Evolutionary conservation across 2,113 vertebrate species (phyloP), one percentile per base, ranked within the genome.

Genomic region (Heterotilapia buettikoferi): DNA sequence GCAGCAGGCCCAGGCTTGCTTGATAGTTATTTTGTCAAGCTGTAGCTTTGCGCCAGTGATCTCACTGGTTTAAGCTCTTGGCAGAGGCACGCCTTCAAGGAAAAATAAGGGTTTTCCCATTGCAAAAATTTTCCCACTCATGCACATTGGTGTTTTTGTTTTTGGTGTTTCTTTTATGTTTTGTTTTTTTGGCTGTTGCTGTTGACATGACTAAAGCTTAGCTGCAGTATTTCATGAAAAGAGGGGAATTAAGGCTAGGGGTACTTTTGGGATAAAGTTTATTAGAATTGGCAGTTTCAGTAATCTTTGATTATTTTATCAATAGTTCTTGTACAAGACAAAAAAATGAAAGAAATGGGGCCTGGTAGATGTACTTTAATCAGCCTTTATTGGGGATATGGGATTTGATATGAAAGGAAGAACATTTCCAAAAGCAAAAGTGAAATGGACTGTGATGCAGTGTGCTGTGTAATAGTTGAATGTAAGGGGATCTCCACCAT

Each of bases 81-180:
- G 87, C 86, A 86, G 80, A 59, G 81, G 80, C 84, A 86, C 14
- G 56, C 85, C 89, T 92, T 92, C 56, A 18, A 73, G 81, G 81
- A 90, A 93, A 92, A 90, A 84, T 52, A 26, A 87, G 86, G 91
- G 87, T 82, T 92, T 94, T 92, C 87, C 90, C 84, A 5, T 90
- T 53, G 78, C 40, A 90, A 90, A 76, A 91, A 86, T 89, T 83
- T 85, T 85, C 61, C 86, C 80, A 85, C 36, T 50, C 85, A 84
- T 79, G 21, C 80, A 89, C 40, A 76, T 56, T 84, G 21, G 0
- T 1, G 26, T 54, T 89, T 52, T 89, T 38, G 53, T 71, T 83
- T 85, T 50, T 56, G 7, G 10, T 1, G 2, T 2, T 5, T 16
- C 7, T 33, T 9, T 40, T 19, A 2, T 29, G 36, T 89, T 45